Percentiles rank a stretch among this genome's conserved stretches.
These are phyloP conservation scores for Lethrus apterus DNA, from an alignment of 1,140 invertebrate species.

Conservation along the genomic window DNA sequence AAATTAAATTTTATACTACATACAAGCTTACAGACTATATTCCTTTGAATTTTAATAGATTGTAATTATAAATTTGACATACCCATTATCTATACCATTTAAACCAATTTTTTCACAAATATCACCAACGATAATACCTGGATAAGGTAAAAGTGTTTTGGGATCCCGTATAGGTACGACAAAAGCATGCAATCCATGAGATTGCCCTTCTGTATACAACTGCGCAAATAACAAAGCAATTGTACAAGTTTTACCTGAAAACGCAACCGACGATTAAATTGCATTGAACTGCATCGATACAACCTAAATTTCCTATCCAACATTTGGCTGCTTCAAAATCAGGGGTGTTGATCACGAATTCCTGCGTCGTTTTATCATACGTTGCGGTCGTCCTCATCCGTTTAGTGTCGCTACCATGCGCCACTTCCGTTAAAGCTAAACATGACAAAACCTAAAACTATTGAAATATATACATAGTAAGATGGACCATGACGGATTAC, in stretches of 20 bases:
- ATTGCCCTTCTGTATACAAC: conserved; percentile 66
- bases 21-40: too few species aligned
- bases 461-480: conserved; percentile 11
- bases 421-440: conserved; percentile 86
- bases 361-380: conserved; percentile 67
- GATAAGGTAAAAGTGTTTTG: conserved; percentile 61
- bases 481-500: conserved; percentile 15
- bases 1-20: too few species aligned
- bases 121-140: conserved; percentile 67
- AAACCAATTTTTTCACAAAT: conserved; percentile 84
- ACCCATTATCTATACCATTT: conserved; percentile 87
- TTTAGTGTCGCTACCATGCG: conserved; percentile 90
- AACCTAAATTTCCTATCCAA: conserved; percentile 86
- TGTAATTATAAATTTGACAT: conserved; percentile 18
- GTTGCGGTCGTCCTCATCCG: conserved; percentile 84
- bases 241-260: conserved; percentile 72
- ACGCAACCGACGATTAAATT: conserved; percentile 2
- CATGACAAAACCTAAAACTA: conserved; percentile 59
- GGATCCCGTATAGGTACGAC: conserved; percentile 74
- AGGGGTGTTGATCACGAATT: conserved; percentile 86
- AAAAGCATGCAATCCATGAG: conserved; percentile 83
- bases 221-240: conserved; percentile 86
- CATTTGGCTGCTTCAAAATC: conserved; percentile 93
- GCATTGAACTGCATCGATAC: background rate
- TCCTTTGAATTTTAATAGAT: too few species aligned